These are phyloP conservation scores for Gallinago stenura DNA, from an alignment of 2,797 vertebrate species.

Conservation along the genomic window DNA sequence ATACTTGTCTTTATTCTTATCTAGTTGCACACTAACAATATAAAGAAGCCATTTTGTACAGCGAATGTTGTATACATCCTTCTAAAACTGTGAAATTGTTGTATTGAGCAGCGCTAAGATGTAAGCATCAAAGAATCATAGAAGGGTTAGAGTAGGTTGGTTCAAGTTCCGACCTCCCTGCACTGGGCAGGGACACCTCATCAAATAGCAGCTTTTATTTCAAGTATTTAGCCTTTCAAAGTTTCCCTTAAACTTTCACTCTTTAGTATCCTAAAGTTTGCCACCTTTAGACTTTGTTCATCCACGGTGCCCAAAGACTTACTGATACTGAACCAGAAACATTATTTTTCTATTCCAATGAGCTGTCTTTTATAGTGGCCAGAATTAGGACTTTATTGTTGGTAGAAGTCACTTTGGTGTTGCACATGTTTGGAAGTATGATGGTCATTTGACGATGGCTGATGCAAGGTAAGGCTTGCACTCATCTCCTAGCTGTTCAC, in stretches of 20 bases:
- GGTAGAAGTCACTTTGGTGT: not conserved
- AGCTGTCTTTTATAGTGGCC: not conserved
- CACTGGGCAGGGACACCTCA: no score
- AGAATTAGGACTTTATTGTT: not conserved
- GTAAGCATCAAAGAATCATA: not conserved
- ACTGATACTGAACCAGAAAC: not conserved
- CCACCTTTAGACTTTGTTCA: not conserved
- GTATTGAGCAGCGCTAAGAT: not conserved
- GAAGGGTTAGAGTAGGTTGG: no score
- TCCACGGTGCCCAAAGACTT: not conserved
- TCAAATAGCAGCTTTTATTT: not conserved
- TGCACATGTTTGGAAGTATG: not conserved
- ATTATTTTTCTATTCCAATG: not conserved
- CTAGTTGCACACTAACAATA: not conserved
- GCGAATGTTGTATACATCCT: not conserved
- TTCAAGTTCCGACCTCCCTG: no score
- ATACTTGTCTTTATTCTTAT: slow-evolving; percentile 1
- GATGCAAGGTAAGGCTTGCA: not conserved
- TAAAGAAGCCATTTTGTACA: not conserved
- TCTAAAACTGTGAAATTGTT: not conserved
- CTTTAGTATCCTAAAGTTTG: not conserved
- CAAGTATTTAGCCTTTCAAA: not conserved
- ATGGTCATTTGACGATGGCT: not conserved
- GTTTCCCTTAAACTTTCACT: not conserved
- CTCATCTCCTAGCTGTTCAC: not conserved